Base-by-base conservation (phyloP, 1,140 invertebrate species). In the Melitaea cinxia region DNA sequence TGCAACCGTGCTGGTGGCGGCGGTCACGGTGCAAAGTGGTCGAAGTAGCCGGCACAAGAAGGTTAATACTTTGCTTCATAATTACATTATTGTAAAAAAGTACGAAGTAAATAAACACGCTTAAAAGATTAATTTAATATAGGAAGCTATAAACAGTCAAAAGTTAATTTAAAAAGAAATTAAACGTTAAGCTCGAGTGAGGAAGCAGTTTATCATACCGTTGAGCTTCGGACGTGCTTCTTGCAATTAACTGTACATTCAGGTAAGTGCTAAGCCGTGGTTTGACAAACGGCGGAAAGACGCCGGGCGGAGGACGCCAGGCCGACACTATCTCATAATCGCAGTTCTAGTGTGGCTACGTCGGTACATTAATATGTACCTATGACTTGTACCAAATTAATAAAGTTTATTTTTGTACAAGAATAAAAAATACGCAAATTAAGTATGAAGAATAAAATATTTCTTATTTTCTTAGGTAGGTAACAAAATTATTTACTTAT, bases 1-100 rank as follows among this genome's bases (percentile, higher is more conserved):
- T 97, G 68, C 95, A 95, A 79, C 95, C 95, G 45, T 95, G 94
- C 73, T 96, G 96, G 95, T 97, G 96, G 96, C 95, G 95, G 64
- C 91, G 93, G 42, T 95, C 94, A 69, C 92, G 94, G 10, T 97
- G 96, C 89, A 96, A 96, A 91, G 95, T 97, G 60, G 94, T 96
- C 19, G 96, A 97, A 89, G 95, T 95, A 24, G 94, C 95, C 50
- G 96, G 96, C 49, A 95, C 95, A 37, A 94, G 95, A 85, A 94
- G 95, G 93, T 94, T 89, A 72, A n/a, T 12, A 33, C 42, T 47
- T 10, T 47, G 9, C n/a, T n/a, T 7, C 37, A n/a, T n/a, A n/a
- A n/a, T 39, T 39, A n/a, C 37, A 5, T 50, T 14, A 3, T 52
- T 52, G 24, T 50, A 12, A 30, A 30, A 30, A 30, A n/a, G n/a